phyloP scores from a whole-genome alignment of 1,140 invertebrate species.

The Pectinophora gossypiella region DNA sequence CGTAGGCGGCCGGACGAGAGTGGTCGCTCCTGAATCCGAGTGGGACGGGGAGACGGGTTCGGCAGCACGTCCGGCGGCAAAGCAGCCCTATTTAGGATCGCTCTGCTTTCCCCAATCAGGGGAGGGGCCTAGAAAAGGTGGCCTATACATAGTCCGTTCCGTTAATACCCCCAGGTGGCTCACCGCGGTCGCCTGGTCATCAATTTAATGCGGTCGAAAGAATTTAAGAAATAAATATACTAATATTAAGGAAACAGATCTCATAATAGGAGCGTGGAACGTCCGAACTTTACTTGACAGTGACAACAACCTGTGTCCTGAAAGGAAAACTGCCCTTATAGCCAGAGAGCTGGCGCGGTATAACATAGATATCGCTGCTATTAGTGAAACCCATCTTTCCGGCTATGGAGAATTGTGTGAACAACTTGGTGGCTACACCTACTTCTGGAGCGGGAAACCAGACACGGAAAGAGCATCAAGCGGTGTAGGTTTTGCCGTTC shows the following conservation, averaged over 20 bases:
- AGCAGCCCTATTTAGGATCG: conserved; percentile 10
- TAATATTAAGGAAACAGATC: background rate
- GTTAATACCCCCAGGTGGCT: conserved; percentile 1
- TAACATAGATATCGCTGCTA: conserved; percentile 5
- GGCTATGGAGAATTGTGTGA: conserved; percentile 19
- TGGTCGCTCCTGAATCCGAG: conserved; percentile 1
- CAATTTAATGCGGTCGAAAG: conserved; percentile 14
- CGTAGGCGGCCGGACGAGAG: background rate
- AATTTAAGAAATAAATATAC: conserved; percentile 2
- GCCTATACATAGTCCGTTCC: conserved; percentile 22
- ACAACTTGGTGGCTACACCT: conserved; percentile 19
- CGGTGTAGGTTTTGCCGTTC: conserved; percentile 22
- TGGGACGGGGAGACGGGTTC: background rate
- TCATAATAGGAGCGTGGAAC: conserved; percentile 10
- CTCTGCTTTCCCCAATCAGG: conserved; percentile 19
- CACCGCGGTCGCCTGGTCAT: conserved; percentile 19
- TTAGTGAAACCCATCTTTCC: conserved; percentile 23
- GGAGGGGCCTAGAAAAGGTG: conserved; percentile 32
- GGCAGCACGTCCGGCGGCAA: background rate
- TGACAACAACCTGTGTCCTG: conserved; percentile 16
- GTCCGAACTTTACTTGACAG: conserved; percentile 19
- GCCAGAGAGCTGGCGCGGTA: conserved; percentile 15
- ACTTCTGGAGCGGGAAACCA: conserved; percentile 18
- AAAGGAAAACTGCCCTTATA: conserved; percentile 25
- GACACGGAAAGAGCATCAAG: conserved; percentile 8